Conservation (phyloP, 2,113 vertebrate species). For the Sigmodon hispidus region DNA sequence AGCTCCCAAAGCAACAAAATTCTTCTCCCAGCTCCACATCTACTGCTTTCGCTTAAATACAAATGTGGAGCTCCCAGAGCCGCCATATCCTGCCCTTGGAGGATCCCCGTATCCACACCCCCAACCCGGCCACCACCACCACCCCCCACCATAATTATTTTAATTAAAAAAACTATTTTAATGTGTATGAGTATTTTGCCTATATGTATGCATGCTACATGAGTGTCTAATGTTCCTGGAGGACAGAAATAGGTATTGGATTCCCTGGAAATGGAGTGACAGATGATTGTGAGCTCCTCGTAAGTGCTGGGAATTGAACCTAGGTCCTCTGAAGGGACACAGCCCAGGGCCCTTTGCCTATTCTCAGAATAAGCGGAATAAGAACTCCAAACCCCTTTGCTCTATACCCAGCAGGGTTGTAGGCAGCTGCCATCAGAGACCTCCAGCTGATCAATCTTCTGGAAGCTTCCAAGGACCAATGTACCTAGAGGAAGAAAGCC, state of each 20-base stretch:
- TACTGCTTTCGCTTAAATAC: not conserved
- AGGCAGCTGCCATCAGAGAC: not conserved
- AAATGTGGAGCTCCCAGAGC: not conserved
- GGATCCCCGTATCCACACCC: no score
- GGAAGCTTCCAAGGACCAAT: not conserved
- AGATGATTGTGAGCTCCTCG: no score
- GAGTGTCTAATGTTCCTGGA: no score
- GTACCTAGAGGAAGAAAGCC: not conserved
- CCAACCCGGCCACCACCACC: no score
- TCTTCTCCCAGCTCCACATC: not conserved
- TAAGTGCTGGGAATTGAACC: no score
- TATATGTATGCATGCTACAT: no score
- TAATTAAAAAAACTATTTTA: no score
- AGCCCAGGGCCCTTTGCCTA: not conserved
- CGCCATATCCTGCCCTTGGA: not conserved
- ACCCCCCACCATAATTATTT: no score
- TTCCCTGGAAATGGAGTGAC: no score
- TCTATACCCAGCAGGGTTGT: not conserved
- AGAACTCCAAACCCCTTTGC: not conserved
- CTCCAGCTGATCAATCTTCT: not conserved
- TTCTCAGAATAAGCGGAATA: rapidly evolving
- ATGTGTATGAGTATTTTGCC: no score
- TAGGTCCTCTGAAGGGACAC: not conserved
- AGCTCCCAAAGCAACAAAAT: not conserved
- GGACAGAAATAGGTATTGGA: no score